These are phyloP conservation scores for Apaloderma vittatum DNA, from an alignment of 2,113 vertebrate species.

Conservation along the genomic window DNA sequence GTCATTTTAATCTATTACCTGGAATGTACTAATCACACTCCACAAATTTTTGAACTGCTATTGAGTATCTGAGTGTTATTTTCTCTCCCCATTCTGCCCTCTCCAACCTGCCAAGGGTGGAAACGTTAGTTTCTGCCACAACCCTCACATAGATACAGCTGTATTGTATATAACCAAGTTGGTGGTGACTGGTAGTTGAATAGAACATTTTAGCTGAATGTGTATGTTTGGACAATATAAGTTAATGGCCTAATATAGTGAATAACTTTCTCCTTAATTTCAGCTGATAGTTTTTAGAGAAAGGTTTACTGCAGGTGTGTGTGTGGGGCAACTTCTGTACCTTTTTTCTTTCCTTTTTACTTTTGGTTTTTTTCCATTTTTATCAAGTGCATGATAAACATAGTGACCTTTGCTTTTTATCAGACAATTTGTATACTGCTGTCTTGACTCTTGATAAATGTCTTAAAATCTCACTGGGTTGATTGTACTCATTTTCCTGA, in stretches of 20 bases:
- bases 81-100: background rate
- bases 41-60: background rate
- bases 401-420: background rate
- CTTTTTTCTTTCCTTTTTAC: rapidly evolving
- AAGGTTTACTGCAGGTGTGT: background rate
- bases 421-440: background rate
- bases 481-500: background rate
- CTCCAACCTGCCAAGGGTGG: rapidly evolving
- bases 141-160: background rate
- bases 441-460: background rate
- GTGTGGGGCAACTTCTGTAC: background rate
- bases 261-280: background rate
- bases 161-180: rapidly evolving
- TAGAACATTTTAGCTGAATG: background rate
- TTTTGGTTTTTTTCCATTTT: background rate
- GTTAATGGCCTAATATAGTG: background rate
- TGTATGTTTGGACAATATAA: background rate
- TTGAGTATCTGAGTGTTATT: background rate
- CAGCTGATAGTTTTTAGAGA: background rate
- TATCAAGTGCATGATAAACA: background rate
- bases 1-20: conserved; percentile 22
- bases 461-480: background rate
- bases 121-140: background rate
- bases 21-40: conserved; percentile 25
- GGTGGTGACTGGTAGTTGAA: background rate